A percentile compares a stretch with the other conserved stretches of the same genome.
Conservation (phyloP, 2,797 vertebrate genomes). For the Harpagifer antarcticus region DNA sequence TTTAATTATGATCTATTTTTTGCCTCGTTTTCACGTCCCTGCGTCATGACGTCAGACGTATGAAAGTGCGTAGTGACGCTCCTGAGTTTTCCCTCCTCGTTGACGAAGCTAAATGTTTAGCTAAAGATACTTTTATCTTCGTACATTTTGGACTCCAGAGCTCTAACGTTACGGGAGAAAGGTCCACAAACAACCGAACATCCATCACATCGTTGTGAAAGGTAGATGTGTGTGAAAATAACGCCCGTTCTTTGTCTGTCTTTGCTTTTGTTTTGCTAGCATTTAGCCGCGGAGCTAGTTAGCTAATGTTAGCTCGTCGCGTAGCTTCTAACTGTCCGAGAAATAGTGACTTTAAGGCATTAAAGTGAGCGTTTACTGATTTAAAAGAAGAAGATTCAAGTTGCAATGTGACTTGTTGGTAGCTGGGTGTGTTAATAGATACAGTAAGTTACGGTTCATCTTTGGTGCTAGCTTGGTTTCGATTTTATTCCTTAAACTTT, state of each 20-base stretch:
- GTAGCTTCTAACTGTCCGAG: background rate
- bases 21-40: too few relatives aligned
- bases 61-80: constrained; percentile 41
- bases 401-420: rapidly evolving
- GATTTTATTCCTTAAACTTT: too few relatives aligned
- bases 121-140: constrained; percentile 22
- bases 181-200: background rate
- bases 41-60: constrained; percentile 42
- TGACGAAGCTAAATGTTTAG: constrained; percentile 55
- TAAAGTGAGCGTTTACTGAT: rapidly evolving
- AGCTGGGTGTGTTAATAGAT: too few relatives aligned
- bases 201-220: rapidly evolving
- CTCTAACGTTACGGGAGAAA: background rate
- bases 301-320: constrained; percentile 48
- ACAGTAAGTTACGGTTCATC: too few relatives aligned
- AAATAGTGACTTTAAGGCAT: rapidly evolving
- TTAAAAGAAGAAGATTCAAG: too few relatives aligned
- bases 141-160: background rate
- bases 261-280: constrained; percentile 49
- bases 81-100: constrained; percentile 75
- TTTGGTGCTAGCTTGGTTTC: background rate
- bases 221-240: constrained; percentile 6
- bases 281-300: constrained; percentile 36
- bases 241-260: background rate
- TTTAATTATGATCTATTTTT: too few relatives aligned